phyloP scores from a whole-genome alignment of 2,888 invertebrate species.

The Patella pellucida region DNA sequence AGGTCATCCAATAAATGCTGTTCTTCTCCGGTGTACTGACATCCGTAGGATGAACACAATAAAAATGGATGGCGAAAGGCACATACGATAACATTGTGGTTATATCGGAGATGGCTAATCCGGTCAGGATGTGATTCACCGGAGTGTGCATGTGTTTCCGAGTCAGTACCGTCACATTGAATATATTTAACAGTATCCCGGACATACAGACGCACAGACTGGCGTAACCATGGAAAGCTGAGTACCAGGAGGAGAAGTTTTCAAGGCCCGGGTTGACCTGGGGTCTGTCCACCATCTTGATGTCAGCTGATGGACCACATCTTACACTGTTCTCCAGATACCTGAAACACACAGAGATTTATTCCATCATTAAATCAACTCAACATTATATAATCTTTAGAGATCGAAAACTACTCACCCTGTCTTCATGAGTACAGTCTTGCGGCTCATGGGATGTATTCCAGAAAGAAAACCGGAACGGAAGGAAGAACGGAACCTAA shows the following conservation, averaged over 20 bases:
- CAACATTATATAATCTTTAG: too few species aligned
- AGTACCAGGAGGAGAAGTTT: conserved; percentile 53
- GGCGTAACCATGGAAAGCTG: conserved; percentile 83
- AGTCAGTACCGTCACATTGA: conserved; percentile 88
- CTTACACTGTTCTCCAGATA: conserved; percentile 48
- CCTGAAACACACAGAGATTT: conserved; percentile 35
- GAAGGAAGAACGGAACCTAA: too few species aligned
- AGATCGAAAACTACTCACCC: too few species aligned
- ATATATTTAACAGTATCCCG: conserved; percentile 90
- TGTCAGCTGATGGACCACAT: conserved; percentile 31
- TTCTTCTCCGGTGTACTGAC: conserved; percentile 52
- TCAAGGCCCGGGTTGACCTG: conserved; percentile 37
- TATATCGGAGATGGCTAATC: conserved; percentile 88
- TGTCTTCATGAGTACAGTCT: too few species aligned
- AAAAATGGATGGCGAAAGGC: conserved; percentile 84
- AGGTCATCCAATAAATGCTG: conserved; percentile 69
- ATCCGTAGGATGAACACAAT: conserved; percentile 52
- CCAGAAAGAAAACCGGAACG: too few species aligned
- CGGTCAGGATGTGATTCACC: conserved; percentile 90
- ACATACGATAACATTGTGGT: conserved; percentile 91
- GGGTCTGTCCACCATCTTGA: conserved; percentile 38
- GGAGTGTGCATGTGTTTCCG: conserved; percentile 89
- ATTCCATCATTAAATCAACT: too few species aligned
- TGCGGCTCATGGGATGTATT: too few species aligned
- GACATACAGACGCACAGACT: conserved; percentile 89